Percentiles rank a stretch among this genome's conserved stretches.
These are phyloP conservation scores for Heptranchias perlo DNA, from an alignment of 2,113 vertebrate genomes.

Conservation along the genomic window DNA sequence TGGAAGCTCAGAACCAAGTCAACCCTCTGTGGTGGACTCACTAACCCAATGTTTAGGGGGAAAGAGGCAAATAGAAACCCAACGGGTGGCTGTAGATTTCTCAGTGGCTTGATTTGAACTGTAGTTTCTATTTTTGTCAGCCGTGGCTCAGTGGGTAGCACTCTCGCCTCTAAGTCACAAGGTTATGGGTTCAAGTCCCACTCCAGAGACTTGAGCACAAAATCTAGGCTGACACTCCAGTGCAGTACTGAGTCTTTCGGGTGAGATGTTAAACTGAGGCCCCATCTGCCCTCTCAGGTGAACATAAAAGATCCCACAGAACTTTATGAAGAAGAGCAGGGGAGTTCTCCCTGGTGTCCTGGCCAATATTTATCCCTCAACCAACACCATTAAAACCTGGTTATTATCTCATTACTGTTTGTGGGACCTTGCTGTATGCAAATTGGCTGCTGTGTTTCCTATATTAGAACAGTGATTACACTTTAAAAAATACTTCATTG, in stretches of 20 bases:
- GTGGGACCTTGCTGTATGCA: neutral
- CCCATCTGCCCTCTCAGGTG: too few relatives aligned
- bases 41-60: neutral
- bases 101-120: neutral
- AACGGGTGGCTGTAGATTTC: neutral
- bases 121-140: neutral
- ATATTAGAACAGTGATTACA: too few relatives aligned
- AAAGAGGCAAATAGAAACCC: neutral
- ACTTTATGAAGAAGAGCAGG: neutral
- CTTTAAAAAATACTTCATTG: too few relatives aligned
- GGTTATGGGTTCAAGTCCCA: too few relatives aligned
- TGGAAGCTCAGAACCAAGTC: neutral
- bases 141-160: neutral
- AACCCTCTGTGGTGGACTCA: neutral
- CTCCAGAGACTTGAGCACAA: neutral
- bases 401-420: neutral
- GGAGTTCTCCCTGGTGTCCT: too few relatives aligned
- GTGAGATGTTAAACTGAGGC: neutral
- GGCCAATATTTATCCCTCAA: neutral
- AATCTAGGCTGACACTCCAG: neutral
- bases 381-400: neutral
- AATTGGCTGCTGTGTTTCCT: too few relatives aligned
- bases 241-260: neutral
- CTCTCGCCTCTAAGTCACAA: neutral
- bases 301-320: neutral